Evolutionary conservation across 2,113 vertebrate genomes (phyloP).

Genomic region (Chionis minor): DNA sequence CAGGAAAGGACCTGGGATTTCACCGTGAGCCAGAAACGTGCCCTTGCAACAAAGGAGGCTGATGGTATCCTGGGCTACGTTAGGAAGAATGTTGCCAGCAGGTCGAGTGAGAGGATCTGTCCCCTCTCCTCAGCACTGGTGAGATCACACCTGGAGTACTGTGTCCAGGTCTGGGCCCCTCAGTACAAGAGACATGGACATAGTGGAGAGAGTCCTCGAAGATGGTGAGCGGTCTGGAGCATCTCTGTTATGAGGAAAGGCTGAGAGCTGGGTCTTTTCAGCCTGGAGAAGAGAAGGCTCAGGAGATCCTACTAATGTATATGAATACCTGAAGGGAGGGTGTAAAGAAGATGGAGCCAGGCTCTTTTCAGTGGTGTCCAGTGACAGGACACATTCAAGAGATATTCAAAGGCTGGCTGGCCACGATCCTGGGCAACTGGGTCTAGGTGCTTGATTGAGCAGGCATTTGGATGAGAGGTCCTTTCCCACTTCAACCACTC

Average conservation of each 20-base stretch:
- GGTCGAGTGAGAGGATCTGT: neutral
- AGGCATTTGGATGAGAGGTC: neutral
- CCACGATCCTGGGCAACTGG: neutral
- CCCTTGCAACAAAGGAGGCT: neutral
- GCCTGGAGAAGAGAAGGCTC: neutral
- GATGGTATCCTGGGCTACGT: neutral
- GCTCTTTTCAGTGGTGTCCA: neutral
- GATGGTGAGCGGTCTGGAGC: neutral
- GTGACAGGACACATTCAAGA: no score
- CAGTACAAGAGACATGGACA: neutral
- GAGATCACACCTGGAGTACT: neutral
- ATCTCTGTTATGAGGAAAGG: neutral
- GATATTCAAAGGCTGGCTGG: fast-evolving
- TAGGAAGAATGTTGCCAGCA: neutral
- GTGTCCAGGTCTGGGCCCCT: neutral
- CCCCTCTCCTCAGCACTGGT: neutral
- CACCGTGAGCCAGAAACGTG: fast-evolving
- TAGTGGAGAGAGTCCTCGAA: neutral
- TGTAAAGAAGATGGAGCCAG: neutral
- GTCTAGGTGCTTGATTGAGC: neutral
- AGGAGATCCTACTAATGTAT: neutral
- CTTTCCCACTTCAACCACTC: neutral
- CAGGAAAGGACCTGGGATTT: neutral
- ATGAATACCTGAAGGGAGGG: neutral
- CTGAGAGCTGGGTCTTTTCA: neutral